Percentiles rank a stretch among this genome's conserved stretches.
Conservation (phyloP, 2,113 vertebrate genomes). For the Oncorhynchus clarkii region DNA sequence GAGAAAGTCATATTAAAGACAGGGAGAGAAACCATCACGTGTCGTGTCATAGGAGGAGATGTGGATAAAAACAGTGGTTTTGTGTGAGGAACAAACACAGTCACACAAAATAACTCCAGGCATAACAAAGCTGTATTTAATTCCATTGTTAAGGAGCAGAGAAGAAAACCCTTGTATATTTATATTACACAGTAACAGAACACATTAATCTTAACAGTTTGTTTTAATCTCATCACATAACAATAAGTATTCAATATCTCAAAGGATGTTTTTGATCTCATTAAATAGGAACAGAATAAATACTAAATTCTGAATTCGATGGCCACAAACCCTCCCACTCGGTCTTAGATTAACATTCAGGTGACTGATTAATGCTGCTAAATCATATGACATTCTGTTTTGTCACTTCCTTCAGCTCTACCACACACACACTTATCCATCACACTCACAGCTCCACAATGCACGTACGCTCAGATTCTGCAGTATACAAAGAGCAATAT, state of each 20-base stretch:
- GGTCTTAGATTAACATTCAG: slow-evolving; percentile 35
- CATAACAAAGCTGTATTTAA: slow-evolving; percentile 61
- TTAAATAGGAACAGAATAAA: slow-evolving; percentile 75
- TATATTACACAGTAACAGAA: slow-evolving; percentile 69
- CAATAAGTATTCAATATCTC: slow-evolving; percentile 61
- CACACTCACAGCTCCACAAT: slow-evolving; percentile 1
- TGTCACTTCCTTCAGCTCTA: slow-evolving; percentile 27
- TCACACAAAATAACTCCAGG: slow-evolving; percentile 42
- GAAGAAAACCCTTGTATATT: slow-evolving; percentile 63
- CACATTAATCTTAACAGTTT: slow-evolving; percentile 61
- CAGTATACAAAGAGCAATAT: slow-evolving; percentile 12
- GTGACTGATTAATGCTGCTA: slow-evolving; percentile 40
- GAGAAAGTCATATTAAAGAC: too few species aligned
- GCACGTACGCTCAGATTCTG: not conserved
- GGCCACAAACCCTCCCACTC: slow-evolving; percentile 41
- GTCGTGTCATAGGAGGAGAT: slow-evolving; percentile 57
- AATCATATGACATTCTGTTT: slow-evolving; percentile 42
- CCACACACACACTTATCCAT: not conserved
- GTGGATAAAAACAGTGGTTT: not conserved
- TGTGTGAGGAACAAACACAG: slow-evolving; percentile 37
- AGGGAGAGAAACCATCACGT: not conserved
- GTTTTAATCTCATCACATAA: slow-evolving; percentile 72
- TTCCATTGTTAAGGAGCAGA: slow-evolving; percentile 61
- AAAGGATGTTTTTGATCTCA: slow-evolving; percentile 59
- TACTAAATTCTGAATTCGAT: slow-evolving; percentile 59